phyloP scores from a whole-genome alignment of 2,797 vertebrate species.

The Anguilla obscura region DNA sequence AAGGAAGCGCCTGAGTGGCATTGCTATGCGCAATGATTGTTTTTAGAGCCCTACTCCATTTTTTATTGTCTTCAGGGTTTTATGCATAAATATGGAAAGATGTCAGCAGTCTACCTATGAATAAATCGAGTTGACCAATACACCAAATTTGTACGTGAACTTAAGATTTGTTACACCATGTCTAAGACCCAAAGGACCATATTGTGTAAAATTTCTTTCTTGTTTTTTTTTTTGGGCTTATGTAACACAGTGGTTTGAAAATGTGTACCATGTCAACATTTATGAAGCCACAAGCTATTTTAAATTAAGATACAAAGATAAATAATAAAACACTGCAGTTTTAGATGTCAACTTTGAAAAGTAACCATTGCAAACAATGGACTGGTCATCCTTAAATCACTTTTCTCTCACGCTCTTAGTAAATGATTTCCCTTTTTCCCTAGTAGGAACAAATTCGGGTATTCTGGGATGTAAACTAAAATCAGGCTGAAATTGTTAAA shows the following conservation, averaged over 20 bases:
- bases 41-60: constrained; percentile 6
- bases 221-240: neutral
- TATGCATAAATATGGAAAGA: neutral
- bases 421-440: neutral
- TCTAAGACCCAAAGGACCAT: neutral
- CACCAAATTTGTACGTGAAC: neutral
- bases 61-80: neutral
- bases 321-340: neutral
- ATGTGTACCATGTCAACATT: neutral
- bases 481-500: neutral
- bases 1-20: neutral
- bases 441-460: neutral
- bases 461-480: neutral
- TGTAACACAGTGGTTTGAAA: neutral
- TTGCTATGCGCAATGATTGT: neutral
- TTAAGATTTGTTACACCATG: neutral
- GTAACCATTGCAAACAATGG: neutral
- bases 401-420: neutral
- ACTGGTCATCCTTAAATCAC: neutral
- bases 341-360: constrained; percentile 12
- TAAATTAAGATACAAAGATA: neutral
- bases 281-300: neutral
- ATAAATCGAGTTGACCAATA: neutral
- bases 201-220: neutral
- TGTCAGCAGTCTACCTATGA: neutral